A percentile compares a stretch with the other conserved stretches of the same genome.
These are phyloP conservation scores for Lagopus leucura DNA, from an alignment of 2,113 vertebrate species.

Conservation along the genomic window DNA sequence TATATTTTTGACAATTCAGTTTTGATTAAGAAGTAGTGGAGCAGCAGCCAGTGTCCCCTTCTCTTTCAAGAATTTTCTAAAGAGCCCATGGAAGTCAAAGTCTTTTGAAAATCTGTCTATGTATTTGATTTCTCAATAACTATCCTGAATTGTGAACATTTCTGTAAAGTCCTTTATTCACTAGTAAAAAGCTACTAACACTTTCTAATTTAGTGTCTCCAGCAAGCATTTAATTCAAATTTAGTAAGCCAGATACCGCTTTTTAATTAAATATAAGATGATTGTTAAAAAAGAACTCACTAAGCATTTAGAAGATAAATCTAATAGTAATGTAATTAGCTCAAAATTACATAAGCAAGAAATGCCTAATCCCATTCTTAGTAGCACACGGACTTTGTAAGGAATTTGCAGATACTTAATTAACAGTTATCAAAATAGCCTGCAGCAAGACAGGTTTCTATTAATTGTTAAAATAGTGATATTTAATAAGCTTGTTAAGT, in stretches of 20 bases:
- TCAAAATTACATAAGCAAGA: constrained; percentile 80
- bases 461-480: constrained; percentile 76
- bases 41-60: not conserved
- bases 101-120: not conserved
- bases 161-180: constrained; percentile 44
- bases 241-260: constrained; percentile 67
- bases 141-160: constrained; percentile 21
- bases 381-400: constrained; percentile 72
- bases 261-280: constrained; percentile 81
- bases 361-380: constrained; percentile 78
- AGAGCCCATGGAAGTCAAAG: not conserved
- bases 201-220: constrained; percentile 64
- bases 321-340: constrained; percentile 80
- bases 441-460: constrained; percentile 73
- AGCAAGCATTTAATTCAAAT: constrained; percentile 72
- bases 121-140: constrained; percentile 48
- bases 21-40: not conserved
- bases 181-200: constrained; percentile 61
- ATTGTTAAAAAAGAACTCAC: constrained; percentile 76
- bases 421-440: constrained; percentile 76
- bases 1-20: not conserved
- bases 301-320: constrained; percentile 78
- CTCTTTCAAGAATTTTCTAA: not conserved
- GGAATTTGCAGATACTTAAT: constrained; percentile 74
- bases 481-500: constrained; percentile 74